A percentile compares a stretch with the other conserved stretches of the same genome.
Conservation (phyloP, 2,113 vertebrate species). For the Mormoops blainvillei region DNA sequence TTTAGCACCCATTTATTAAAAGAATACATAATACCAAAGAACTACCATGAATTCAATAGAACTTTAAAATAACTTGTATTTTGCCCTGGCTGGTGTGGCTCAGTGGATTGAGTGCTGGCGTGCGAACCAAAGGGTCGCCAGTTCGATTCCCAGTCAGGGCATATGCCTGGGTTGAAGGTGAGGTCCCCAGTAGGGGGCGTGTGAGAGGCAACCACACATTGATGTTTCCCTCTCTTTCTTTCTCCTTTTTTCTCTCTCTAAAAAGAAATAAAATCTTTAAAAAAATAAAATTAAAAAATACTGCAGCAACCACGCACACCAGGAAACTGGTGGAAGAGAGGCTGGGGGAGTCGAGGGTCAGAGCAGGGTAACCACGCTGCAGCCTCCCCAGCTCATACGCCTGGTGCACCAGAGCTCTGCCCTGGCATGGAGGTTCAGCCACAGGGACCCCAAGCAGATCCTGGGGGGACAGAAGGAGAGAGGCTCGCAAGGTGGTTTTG, state of each 20-base stretch:
- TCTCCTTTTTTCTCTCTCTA: no score
- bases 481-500: not conserved
- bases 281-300: no score
- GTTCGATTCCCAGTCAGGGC: no score
- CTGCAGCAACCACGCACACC: not conserved
- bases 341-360: not conserved
- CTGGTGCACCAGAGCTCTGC: not conserved
- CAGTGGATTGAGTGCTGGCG: no score
- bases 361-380: rapidly evolving
- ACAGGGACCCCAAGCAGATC: not conserved
- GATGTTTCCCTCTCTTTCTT: no score
- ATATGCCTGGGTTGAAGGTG: no score
- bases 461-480: not conserved
- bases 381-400: rapidly evolving
- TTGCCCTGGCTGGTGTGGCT: no score
- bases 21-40: not conserved
- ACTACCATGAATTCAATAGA: not conserved
- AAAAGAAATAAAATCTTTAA: no score
- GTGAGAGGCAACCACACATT: no score
- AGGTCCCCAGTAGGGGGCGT: no score
- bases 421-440: not conserved
- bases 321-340: not conserved
- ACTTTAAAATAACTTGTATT: not conserved
- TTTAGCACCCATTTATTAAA: not conserved
- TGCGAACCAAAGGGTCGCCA: no score